Percentiles rank a stretch among this genome's conserved stretches.
Evolutionary conservation across 2,113 vertebrate genomes (phyloP).

Genomic region (Dromiciops gliroides): DNA sequence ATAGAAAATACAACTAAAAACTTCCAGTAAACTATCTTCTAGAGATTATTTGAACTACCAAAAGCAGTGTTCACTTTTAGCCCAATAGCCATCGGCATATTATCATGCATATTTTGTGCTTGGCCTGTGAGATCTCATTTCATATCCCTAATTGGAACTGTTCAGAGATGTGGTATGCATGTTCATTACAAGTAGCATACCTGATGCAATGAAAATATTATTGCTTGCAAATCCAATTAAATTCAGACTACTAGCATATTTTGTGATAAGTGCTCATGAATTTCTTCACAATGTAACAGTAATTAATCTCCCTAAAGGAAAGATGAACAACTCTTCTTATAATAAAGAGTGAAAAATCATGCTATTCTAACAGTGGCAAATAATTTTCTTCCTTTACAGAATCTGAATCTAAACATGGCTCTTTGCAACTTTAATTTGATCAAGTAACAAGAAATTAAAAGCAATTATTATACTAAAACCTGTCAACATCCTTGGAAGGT

Average conservation of each 20-base stretch:
- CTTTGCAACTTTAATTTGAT: background rate
- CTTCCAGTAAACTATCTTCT: slow-evolving; percentile 86
- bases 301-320: slow-evolving; percentile 62
- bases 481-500: background rate
- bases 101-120: slow-evolving; percentile 65
- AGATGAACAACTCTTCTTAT: slow-evolving; percentile 62
- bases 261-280: slow-evolving; percentile 32
- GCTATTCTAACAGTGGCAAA: background rate
- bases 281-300: slow-evolving; percentile 55
- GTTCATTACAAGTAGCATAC: slow-evolving; percentile 68
- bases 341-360: background rate
- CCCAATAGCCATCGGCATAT: slow-evolving; percentile 75
- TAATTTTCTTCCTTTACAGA: background rate
- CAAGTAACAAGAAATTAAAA: background rate
- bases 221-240: slow-evolving; percentile 55
- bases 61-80: slow-evolving; percentile 79
- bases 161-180: slow-evolving; percentile 54
- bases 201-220: slow-evolving; percentile 66
- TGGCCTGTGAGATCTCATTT: slow-evolving; percentile 67
- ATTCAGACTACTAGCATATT: background rate
- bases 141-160: slow-evolving; percentile 63
- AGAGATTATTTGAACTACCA: slow-evolving; percentile 81
- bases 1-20: slow-evolving; percentile 78
- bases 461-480: background rate
- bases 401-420: background rate